A percentile compares a stretch with the other conserved stretches of the same genome.
These are phyloP conservation scores for Erannis defoliaria DNA, from an alignment of 2,888 invertebrate species.

Conservation along the genomic window DNA sequence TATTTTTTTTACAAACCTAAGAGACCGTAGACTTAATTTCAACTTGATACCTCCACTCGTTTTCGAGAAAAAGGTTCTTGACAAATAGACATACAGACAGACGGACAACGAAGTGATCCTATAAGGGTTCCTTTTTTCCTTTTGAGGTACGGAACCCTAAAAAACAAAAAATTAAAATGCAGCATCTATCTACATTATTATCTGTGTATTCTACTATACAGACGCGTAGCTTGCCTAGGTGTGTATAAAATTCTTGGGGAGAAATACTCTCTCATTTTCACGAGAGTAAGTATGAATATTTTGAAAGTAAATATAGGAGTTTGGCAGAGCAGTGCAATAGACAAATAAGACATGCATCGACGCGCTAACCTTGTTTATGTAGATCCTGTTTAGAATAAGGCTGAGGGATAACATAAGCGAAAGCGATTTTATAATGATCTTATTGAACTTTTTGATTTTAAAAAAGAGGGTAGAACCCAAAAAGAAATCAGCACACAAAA, in stretches of 20 bases:
- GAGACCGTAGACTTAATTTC: too few species aligned
- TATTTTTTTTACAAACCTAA: too few species aligned
- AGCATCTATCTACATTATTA: too few species aligned
- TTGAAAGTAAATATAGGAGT: constrained; percentile 25
- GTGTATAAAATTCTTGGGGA: constrained; percentile 12
- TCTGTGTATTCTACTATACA: neutral
- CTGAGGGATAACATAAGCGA: constrained; percentile 3
- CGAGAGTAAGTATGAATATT: constrained; percentile 38
- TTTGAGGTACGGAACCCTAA: too few species aligned
- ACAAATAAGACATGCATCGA: constrained; percentile 44
- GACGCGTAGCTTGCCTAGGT: constrained; percentile 7
- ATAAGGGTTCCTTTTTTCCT: too few species aligned
- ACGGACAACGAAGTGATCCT: too few species aligned
- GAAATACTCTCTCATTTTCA: constrained; percentile 27
- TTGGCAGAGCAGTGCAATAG: constrained; percentile 40
- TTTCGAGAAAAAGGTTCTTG: too few species aligned
- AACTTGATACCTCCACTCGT: too few species aligned
- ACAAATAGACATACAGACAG: too few species aligned
- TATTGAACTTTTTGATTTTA: neutral
- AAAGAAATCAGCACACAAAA: too few species aligned
- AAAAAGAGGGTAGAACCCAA: too few species aligned
- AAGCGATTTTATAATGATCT: constrained; percentile 5
- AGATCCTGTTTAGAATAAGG: constrained; percentile 32
- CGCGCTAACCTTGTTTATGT: constrained; percentile 42
- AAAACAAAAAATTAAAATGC: too few species aligned